Conservation (phyloP, 30 jellyfish, hydroid and myxozoan species). For the Hydra vulgaris region DNA sequence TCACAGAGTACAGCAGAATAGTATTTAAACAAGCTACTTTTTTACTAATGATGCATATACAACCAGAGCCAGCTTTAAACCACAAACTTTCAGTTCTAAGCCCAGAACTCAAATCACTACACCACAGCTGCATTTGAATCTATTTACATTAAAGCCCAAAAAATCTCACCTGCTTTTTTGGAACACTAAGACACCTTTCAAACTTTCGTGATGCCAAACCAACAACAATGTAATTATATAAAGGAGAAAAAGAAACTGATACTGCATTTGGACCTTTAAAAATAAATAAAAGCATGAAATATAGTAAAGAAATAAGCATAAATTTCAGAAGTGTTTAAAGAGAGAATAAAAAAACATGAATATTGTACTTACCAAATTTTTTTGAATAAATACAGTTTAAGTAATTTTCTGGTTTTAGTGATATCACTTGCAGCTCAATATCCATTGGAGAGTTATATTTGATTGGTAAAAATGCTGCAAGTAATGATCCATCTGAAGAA, state of each 20-base stretch:
- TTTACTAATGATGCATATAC: no score
- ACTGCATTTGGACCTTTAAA: constrained; percentile 72
- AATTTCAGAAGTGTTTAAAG: no score
- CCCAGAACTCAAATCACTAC: no score
- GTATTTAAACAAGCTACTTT: no score
- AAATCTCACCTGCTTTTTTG: constrained; percentile 43
- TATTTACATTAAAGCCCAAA: no score
- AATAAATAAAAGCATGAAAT: neutral
- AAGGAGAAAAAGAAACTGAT: constrained; percentile 66
- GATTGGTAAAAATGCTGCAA: constrained; percentile 68
- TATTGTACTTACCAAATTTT: constrained; percentile 38
- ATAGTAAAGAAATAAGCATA: neutral
- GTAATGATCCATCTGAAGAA: constrained; percentile 56
- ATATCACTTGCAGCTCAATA: constrained; percentile 47
- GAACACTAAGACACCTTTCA: constrained; percentile 8
- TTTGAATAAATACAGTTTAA: constrained; percentile 50
- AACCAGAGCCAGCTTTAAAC: no score
- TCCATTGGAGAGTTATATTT: constrained; percentile 56
- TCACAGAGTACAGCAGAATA: no score
- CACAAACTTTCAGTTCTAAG: no score
- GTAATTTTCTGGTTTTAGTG: constrained; percentile 39
- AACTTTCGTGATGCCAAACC: constrained; percentile 80
- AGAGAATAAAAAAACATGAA: neutral
- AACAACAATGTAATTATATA: constrained; percentile 40
- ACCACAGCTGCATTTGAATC: no score